phyloP scores from a whole-genome alignment of 2,888 invertebrate species.

The Netelia inedita region DNA sequence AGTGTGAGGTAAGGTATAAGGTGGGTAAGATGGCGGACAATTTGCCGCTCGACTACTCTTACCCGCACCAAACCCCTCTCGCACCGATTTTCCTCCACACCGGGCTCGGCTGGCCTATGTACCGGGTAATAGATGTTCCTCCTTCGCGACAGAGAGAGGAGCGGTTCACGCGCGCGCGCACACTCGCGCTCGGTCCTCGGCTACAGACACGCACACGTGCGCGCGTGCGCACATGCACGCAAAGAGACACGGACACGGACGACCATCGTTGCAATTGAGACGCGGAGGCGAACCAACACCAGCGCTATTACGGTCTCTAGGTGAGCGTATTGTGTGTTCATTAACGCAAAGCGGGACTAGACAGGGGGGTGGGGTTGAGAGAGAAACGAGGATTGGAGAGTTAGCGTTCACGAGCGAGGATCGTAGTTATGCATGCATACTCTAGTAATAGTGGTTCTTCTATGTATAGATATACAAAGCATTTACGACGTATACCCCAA shows the following conservation, averaged over 20 bases:
- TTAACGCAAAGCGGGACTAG: constrained; percentile 51
- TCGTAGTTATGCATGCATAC: constrained; percentile 29
- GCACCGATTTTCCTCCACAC: constrained; percentile 69
- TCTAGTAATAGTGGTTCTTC: constrained; percentile 33
- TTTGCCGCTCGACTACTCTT: constrained; percentile 85
- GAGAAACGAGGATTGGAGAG: constrained; percentile 27
- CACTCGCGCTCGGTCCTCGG: constrained; percentile 44
- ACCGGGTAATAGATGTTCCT: constrained; percentile 84
- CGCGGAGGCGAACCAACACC: constrained; percentile 62
- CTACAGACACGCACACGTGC: constrained; percentile 50
- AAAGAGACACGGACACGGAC: background rate
- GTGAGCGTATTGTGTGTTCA: constrained; percentile 63
- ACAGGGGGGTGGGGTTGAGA: background rate
- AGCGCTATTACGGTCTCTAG: constrained; percentile 55
- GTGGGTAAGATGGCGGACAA: constrained; percentile 85
- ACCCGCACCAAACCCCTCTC: constrained; percentile 79
- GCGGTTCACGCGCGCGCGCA: constrained; percentile 75
- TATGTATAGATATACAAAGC: constrained; percentile 17
- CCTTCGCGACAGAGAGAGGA: constrained; percentile 79
- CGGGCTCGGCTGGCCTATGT: constrained; percentile 75
- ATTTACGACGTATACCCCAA: background rate
- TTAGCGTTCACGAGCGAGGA: constrained; percentile 49
- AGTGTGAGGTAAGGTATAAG: constrained; percentile 84
- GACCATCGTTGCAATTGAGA: constrained; percentile 51
- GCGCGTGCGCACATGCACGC: constrained; percentile 40